These are phyloP conservation scores for Torymus auratus DNA, from an alignment of 2,888 invertebrate genomes.

Conservation along the genomic window DNA sequence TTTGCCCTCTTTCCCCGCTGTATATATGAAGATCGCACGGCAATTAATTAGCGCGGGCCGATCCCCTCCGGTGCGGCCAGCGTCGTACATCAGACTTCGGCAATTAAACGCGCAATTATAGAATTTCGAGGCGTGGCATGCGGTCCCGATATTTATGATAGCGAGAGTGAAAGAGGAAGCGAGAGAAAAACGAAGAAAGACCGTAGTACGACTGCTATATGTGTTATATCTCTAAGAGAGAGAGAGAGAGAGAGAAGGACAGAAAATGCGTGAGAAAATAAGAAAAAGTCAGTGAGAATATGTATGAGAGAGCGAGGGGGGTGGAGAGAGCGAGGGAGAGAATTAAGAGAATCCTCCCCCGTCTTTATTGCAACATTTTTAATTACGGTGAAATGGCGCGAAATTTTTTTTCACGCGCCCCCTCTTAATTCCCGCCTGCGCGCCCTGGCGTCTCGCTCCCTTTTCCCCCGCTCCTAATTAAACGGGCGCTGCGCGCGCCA, in stretches of 20 bases:
- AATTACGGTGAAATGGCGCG: constrained; percentile 72
- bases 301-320: constrained; percentile 61
- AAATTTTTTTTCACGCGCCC: constrained; percentile 66
- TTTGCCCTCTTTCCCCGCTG: constrained; percentile 49
- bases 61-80: constrained; percentile 58
- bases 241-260: constrained; percentile 6
- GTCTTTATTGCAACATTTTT: constrained; percentile 72
- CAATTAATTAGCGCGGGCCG: constrained; percentile 69
- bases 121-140: constrained; percentile 73
- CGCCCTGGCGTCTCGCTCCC: constrained; percentile 16
- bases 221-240: neutral
- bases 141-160: constrained; percentile 59
- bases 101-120: constrained; percentile 75
- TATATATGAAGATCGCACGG: constrained; percentile 59
- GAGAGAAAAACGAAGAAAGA: constrained; percentile 10
- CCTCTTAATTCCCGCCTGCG: constrained; percentile 49
- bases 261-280: constrained; percentile 48
- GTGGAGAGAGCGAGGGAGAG: constrained; percentile 62
- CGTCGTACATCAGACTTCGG: constrained; percentile 71
- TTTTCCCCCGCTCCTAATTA: constrained; percentile 52
- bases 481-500: constrained; percentile 34
- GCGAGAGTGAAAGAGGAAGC: constrained; percentile 13
- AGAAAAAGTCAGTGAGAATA: constrained; percentile 48
- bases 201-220: neutral
- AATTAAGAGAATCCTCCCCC: constrained; percentile 68